Evolutionary conservation across 2,113 vertebrate genomes (phyloP), one percentile per base, ranked within the genome.

Genomic region (Falcunculus frontatus): DNA sequence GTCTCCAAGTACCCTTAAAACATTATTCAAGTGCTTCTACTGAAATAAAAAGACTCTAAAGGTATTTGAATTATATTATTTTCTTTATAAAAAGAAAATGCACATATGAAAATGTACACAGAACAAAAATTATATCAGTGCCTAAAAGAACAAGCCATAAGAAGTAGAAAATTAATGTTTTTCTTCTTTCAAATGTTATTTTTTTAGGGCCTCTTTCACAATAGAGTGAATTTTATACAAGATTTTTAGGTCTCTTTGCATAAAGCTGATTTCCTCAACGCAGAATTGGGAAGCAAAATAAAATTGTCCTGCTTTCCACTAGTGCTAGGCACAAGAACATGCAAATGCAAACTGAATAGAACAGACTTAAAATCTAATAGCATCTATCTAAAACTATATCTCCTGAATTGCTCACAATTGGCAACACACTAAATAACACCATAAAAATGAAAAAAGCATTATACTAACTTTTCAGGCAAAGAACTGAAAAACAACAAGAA

Each of bases 391-490:
- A 90, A 83, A 75, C 52, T 26, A 10, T 73, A 60, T 35, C 42
- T 72, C 7, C 16, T 64, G 73, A 94, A 84, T 47, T 68, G 76
- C 49, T 80, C 44, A 60, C 29, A 90, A 91, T 78, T 83, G 90
- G n/a, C 68, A 85, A 83, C 46, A 70, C 29, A 53, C 23, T 53
- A 80, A 83, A 67, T 84, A 82, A 79, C 22, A 55, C 18, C 13
- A 49, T 32, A 91, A 90, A 94, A 76, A 79, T 74, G 37, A 82
- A 74, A 69, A 89, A 84, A 52, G 16, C 22, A 53, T 78, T 89
- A 64, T 62, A 67, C 52, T 84, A 95, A 94, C 49, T 96, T 96
- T 84, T 52, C 73, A 94, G 62, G 57, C n/a, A 84, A 52, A 70
- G 41, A 87, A 85, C 29, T 52, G n/a, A 70, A 96, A 93, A 89